A percentile compares a stretch with the other conserved stretches of the same genome.
These are phyloP conservation scores for Muscicapa comitata DNA, from an alignment of 2,797 vertebrate genomes.

Conservation along the genomic window DNA sequence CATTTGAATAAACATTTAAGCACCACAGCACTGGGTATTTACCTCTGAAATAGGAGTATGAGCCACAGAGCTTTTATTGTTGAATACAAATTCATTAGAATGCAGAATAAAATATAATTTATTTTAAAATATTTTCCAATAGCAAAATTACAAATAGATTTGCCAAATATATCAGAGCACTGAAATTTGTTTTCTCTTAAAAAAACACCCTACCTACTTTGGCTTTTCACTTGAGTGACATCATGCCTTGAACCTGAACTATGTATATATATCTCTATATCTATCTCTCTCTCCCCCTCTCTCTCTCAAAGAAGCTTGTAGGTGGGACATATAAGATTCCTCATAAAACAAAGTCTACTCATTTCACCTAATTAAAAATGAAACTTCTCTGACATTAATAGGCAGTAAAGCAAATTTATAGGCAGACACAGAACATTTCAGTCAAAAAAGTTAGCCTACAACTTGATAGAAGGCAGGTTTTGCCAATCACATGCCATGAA, in stretches of 20 bases:
- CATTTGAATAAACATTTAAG: constrained; percentile 69
- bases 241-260: constrained; percentile 62
- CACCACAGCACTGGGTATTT: constrained; percentile 44
- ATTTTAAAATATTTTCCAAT: constrained; percentile 50
- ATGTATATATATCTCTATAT: constrained; percentile 47
- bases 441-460: constrained; percentile 82
- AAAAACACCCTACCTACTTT: constrained; percentile 28
- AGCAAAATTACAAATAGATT: constrained; percentile 38
- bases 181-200: constrained; percentile 31
- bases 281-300: background rate
- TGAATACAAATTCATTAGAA: background rate
- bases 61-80: constrained; percentile 41
- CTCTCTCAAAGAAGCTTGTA: constrained; percentile 45
- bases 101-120: constrained; percentile 29
- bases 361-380: constrained; percentile 79
- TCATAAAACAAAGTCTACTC: constrained; percentile 74
- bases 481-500: constrained; percentile 83
- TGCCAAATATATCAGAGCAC: constrained; percentile 40
- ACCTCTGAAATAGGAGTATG: constrained; percentile 13
- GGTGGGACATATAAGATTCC: constrained; percentile 60
- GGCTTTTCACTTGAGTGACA: constrained; percentile 65
- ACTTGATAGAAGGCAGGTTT: constrained; percentile 81
- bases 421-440: constrained; percentile 75
- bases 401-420: constrained; percentile 81
- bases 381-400: constrained; percentile 80